Conservation (phyloP, 1,140 invertebrate genomes). For the Pseudomyrmex dendroicus region DNA sequence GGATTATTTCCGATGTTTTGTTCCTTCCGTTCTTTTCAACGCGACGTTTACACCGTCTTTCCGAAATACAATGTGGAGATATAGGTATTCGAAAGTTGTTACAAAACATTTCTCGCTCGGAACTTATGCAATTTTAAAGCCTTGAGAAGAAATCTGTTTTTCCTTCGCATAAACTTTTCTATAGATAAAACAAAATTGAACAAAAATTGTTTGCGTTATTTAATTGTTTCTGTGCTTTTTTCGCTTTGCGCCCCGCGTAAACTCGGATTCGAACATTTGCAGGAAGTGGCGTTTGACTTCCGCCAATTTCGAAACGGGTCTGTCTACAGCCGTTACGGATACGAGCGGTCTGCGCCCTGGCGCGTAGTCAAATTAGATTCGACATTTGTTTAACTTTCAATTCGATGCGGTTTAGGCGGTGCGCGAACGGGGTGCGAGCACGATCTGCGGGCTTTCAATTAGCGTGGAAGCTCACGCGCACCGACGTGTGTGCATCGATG, state of each 20-base stretch:
- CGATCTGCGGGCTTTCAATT: conserved; percentile 59
- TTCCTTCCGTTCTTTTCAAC: neutral
- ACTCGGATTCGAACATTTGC: neutral
- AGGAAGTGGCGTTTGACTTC: neutral
- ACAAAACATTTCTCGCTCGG: too few species aligned
- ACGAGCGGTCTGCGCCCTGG: neutral
- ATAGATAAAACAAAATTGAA: too few species aligned
- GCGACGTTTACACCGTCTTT: too few species aligned
- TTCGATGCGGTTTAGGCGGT: conserved; percentile 16
- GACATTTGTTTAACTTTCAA: conserved; percentile 69
- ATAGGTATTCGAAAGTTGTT: too few species aligned
- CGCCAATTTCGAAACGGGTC: conserved; percentile 2
- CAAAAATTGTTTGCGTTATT: too few species aligned
- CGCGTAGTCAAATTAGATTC: conserved; percentile 63
- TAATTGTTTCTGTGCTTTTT: too few species aligned
- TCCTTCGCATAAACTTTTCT: too few species aligned
- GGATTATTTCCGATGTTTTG: neutral
- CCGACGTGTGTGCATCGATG: conserved; percentile 41
- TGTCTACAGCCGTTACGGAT: neutral
- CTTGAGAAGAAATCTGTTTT: too few species aligned
- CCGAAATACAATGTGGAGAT: too few species aligned
- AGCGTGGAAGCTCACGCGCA: conserved; percentile 45
- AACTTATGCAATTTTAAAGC: too few species aligned
- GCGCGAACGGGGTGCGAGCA: neutral
- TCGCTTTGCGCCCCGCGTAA: too few species aligned